Evolutionary conservation across 2,888 invertebrate species (phyloP), one percentile per base, ranked within the genome.

Genomic region (Lithophane ornitopus): DNA sequence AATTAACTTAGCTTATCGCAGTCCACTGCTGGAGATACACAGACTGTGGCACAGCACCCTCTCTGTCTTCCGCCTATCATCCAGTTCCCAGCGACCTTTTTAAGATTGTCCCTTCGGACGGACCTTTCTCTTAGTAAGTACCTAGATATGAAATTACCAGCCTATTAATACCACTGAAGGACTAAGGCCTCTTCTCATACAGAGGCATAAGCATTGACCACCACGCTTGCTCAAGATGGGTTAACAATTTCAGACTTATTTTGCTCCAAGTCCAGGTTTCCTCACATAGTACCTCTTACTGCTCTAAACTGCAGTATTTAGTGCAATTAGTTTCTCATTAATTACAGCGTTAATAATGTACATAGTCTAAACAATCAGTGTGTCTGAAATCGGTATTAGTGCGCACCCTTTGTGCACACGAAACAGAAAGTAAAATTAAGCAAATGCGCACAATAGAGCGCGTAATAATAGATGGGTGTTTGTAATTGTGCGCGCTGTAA

Each of bases 401-500:
- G 63, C 41, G 9, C 70, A 65, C 77, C 82, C 82, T 82, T 87
- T 86, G 71, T 79, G 58, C 61, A 61, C 59, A 73, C 69, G 63
- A 80, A 78, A 82, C 74, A 63, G 84, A 84, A 85, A 85, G 85
- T 80, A 86, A 88, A 89, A 89, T 91, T 89, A 90, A 91, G 89
- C 90, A 89, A 90, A 90, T 90, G 87, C 86, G 84, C 86, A 84
- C 82, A 82, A 80, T 81, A 85, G 74, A 81, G 69, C 85, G 89
- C 81, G 89, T 90, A 93, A 93, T 92, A 91, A 91, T 91, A 90
- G 88, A 93, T 92, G 89, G 87, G 85, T 88, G 89, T 91, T 91
- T 89, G 88, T 91, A 90, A 92, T 91, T 91, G 88, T 88, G 85
- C 86, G 80, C 85, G 62, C 76, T 67, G 87, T 91, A 90, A 90